Evolutionary conservation across 2,113 vertebrate species (phyloP).

Genomic region (Cryptotis parvus): DNA sequence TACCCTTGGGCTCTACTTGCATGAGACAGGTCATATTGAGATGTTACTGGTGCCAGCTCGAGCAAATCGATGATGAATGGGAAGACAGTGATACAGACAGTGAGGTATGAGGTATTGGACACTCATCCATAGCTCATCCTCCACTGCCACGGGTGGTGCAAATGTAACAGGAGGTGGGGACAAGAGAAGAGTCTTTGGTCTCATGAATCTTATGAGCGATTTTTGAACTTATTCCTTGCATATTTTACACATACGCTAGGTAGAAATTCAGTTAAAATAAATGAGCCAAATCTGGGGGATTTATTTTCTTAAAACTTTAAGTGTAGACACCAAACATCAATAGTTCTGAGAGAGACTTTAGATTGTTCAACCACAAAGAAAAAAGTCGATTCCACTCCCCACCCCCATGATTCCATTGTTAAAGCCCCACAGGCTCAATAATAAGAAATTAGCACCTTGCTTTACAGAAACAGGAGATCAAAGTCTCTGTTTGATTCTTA

Average conservation of each 20-base stretch:
- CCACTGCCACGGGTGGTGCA: neutral
- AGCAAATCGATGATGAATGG: no score
- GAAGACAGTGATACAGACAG: no score
- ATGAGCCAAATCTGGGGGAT: neutral
- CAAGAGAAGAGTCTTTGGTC: neutral
- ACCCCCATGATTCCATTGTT: neutral
- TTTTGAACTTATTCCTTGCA: neutral
- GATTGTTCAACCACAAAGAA: conserved; percentile 1
- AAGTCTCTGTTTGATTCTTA: neutral
- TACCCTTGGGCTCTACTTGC: no score
- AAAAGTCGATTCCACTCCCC: neutral
- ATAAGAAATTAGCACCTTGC: neutral
- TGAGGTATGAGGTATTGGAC: no score
- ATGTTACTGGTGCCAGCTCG: no score
- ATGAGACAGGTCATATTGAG: no score
- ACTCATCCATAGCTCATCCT: neutral
- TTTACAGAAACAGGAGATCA: conserved; percentile 24
- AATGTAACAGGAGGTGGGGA: neutral
- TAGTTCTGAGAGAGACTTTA: neutral
- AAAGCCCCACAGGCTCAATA: neutral
- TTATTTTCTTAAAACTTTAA: neutral
- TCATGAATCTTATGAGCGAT: neutral
- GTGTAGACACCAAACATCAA: neutral
- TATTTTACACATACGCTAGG: neutral
- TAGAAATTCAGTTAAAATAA: neutral